Percentiles rank a stretch among this genome's conserved stretches.
phyloP scores from a whole-genome alignment of 2,888 invertebrate species.

The Arctia plantaginis region DNA sequence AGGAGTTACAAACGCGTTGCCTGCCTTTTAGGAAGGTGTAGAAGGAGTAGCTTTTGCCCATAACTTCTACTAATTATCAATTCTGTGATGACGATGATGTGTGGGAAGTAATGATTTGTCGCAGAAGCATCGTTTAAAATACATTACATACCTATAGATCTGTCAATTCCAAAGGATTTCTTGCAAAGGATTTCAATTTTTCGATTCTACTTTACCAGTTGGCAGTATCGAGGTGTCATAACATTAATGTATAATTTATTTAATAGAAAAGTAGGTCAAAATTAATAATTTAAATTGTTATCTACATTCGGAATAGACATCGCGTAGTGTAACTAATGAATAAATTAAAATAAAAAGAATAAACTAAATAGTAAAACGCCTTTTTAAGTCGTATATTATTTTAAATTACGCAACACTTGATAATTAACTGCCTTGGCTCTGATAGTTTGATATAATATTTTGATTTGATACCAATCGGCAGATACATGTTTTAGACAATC shows the following conservation, averaged over 20 bases:
- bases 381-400: neutral
- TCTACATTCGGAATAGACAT: neutral
- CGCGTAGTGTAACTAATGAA: neutral
- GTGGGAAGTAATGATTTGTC: too few relatives aligned
- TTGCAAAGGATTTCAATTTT: too few relatives aligned
- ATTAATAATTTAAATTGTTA: neutral
- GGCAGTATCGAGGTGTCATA: neutral
- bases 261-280: neutral
- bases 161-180: too few relatives aligned
- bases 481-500: constrained; percentile 1
- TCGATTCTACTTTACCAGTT: neutral
- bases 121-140: too few relatives aligned
- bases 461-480: neutral
- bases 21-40: too few relatives aligned
- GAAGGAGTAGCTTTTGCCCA: too few relatives aligned
- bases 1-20: too few relatives aligned
- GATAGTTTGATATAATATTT: neutral
- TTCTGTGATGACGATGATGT: too few relatives aligned
- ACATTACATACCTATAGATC: too few relatives aligned
- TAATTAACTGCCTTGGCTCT: neutral
- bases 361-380: neutral
- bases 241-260: neutral
- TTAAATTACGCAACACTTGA: neutral
- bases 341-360: neutral
- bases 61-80: too few relatives aligned